A percentile compares a stretch with the other conserved stretches of the same genome.
Conservation (phyloP, 2,113 vertebrate species). For the Corydoras maculifer region DNA sequence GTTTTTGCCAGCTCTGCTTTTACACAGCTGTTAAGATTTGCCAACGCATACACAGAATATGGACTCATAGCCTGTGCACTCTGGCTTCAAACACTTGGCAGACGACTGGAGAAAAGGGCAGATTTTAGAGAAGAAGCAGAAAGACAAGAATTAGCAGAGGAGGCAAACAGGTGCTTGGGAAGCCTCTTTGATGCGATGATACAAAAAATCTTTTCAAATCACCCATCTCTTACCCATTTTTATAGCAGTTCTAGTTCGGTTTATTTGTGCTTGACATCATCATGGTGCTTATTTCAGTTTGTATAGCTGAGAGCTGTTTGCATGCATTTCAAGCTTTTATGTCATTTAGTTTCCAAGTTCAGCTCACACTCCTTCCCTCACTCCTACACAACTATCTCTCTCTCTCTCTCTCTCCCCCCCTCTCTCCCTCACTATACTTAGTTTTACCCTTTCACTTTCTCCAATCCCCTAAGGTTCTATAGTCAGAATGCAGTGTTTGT, state of each 20-base stretch:
- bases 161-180: too few relatives aligned
- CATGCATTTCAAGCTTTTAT: conserved; percentile 31
- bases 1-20: conserved; percentile 13
- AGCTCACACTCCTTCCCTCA: conserved; percentile 13
- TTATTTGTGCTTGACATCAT: conserved; percentile 24
- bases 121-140: too few relatives aligned
- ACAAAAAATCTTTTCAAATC: too few relatives aligned
- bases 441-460: neutral
- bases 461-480: conserved; percentile 17
- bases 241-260: conserved; percentile 19
- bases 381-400: neutral
- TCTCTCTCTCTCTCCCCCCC: neutral
- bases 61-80: conserved; percentile 46
- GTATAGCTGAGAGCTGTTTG: conserved; percentile 40
- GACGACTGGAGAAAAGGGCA: conserved; percentile 30
- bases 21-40: conserved; percentile 41
- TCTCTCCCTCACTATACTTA: conserved; percentile 6
- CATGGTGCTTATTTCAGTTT: conserved; percentile 16
- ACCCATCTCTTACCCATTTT: too few relatives aligned
- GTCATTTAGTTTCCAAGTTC: conserved; percentile 13
- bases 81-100: conserved; percentile 49
- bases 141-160: too few relatives aligned
- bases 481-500: conserved; percentile 31
- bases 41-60: conserved; percentile 39
- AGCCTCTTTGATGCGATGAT: too few relatives aligned